These are phyloP conservation scores for Spodoptera littoralis DNA, from an alignment of 2,888 invertebrate genomes.

Conservation along the genomic window DNA sequence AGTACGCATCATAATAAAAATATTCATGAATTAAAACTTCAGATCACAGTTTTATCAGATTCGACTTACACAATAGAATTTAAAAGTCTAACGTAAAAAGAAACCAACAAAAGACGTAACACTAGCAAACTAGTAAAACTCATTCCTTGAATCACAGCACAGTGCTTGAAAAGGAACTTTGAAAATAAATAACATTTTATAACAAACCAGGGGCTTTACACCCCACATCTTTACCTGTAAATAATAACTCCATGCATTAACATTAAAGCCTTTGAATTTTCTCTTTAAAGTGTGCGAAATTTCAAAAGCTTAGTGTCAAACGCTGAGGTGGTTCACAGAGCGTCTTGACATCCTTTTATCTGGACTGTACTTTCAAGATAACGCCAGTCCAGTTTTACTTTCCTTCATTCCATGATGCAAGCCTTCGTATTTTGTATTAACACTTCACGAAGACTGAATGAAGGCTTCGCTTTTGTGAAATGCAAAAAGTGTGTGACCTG, in stretches of 20 bases:
- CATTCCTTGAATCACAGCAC: background rate
- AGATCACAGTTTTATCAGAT: no score
- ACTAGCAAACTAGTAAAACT: background rate
- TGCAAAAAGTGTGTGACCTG: no score
- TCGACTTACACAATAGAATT: no score
- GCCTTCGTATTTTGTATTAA: constrained; percentile 32
- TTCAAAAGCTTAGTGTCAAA: constrained; percentile 55
- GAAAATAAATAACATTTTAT: constrained; percentile 5
- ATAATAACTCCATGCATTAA: constrained; percentile 25
- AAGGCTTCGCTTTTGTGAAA: constrained; percentile 18
- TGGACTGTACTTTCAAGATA: constrained; percentile 52
- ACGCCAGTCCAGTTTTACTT: constrained; percentile 34
- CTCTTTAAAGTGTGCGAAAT: constrained; percentile 49
- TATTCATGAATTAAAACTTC: no score
- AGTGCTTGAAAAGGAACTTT: background rate
- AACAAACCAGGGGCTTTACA: constrained; percentile 1
- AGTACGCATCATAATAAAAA: no score
- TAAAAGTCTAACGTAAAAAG: background rate
- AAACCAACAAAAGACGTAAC: background rate
- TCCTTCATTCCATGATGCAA: constrained; percentile 49
- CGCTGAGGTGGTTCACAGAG: constrained; percentile 38
- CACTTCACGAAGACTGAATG: constrained; percentile 13
- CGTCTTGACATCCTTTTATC: constrained; percentile 55
- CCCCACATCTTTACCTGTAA: constrained; percentile 17
- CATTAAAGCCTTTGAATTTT: constrained; percentile 48